Base-by-base conservation (phyloP, 2,113 vertebrate genomes). In the Phycodurus eques region DNA sequence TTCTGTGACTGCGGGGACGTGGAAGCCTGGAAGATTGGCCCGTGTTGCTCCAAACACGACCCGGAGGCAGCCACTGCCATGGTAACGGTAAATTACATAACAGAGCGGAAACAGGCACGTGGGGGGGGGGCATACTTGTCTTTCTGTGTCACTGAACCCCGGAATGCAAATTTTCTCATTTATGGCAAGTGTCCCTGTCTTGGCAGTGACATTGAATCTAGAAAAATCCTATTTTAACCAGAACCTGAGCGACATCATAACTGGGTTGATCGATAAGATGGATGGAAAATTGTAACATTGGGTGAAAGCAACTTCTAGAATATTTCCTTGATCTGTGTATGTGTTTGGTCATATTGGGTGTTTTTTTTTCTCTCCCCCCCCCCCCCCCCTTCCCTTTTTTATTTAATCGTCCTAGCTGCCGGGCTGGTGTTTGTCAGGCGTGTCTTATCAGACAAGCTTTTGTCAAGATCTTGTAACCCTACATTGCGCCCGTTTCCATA, bases 1-100 rank as follows among this genome's bases (percentile, higher is more conserved):
- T 98, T 99, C 92, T 99, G 98, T 88, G 98, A 99, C 83, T 99
- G 97, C 87, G 98, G 97, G 9, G 98, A 99, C 74, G 83, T 94
- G 57, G 98, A 99, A 77, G 98, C 98, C 27, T 99, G 98, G 98
- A 99, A 98, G 87, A 94, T 94, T 27, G 97, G 97, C 42, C 97
- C 96, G 0, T 93, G 94, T 68, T 99, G 98, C 91, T 80, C 94
- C 77, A 95, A 90, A 88, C 98, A 99, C 54, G 95, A 97, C 72
- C 92, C 92, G 76, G 94, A 94, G 78, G 82, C 90, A 76, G 81
- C 87, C 80, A 80, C 77, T 70, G 90, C 93, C 88, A 91, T 93
- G 87, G 94, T 94, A 90, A 96, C 93, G 90, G 97, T 99, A 90
- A 92, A 91, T 88, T 88, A 80, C 81, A 70, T 91, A 75, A 86